A percentile compares a stretch with the other conserved stretches of the same genome.
These are phyloP conservation scores for Macrostomum cliftonense DNA, from an alignment of 2,888 invertebrate species.

Conservation along the genomic window DNA sequence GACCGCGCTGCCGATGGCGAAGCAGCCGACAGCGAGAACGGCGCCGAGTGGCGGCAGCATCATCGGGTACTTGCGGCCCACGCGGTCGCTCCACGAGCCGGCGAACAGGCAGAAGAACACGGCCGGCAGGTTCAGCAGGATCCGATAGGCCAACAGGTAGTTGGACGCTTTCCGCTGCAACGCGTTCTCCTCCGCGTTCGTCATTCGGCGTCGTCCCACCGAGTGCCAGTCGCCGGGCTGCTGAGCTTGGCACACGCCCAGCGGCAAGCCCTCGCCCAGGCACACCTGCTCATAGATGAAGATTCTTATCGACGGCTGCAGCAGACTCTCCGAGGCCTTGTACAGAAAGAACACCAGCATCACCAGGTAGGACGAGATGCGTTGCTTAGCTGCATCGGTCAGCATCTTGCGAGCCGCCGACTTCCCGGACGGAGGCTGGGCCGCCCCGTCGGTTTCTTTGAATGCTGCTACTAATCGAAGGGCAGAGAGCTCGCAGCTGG, in stretches of 20 bases:
- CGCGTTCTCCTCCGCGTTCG: conserved; percentile 17
- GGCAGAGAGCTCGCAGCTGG: too few relatives aligned
- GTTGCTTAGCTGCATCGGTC: too few relatives aligned
- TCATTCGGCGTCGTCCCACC: background rate
- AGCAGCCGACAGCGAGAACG: conserved; percentile 23
- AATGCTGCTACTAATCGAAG: too few relatives aligned
- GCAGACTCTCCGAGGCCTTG: conserved; percentile 32
- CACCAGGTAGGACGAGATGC: conserved; percentile 12
- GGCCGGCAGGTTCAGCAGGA: conserved; percentile 32
- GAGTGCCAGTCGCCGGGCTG: too few relatives aligned
- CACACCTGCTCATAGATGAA: conserved; percentile 29
- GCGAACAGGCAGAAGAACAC: conserved; percentile 31
- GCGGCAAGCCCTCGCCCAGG: conserved; percentile 9
- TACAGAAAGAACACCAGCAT: conserved; percentile 33
- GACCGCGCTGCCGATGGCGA: conserved; percentile 10
- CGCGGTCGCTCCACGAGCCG: conserved; percentile 33
- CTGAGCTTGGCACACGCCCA: conserved; percentile 12
- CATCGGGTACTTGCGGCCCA: conserved; percentile 29
- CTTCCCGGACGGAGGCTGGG: too few relatives aligned
- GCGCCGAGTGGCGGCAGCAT: conserved; percentile 30
- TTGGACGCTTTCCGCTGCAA: conserved; percentile 23
- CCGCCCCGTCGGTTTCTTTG: too few relatives aligned
- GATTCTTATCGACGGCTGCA: conserved; percentile 31
- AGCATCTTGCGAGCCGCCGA: too few relatives aligned
- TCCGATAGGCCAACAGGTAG: conserved; percentile 27